phyloP scores from a whole-genome alignment of 2,888 invertebrate species.

The Gari tellinella region DNA sequence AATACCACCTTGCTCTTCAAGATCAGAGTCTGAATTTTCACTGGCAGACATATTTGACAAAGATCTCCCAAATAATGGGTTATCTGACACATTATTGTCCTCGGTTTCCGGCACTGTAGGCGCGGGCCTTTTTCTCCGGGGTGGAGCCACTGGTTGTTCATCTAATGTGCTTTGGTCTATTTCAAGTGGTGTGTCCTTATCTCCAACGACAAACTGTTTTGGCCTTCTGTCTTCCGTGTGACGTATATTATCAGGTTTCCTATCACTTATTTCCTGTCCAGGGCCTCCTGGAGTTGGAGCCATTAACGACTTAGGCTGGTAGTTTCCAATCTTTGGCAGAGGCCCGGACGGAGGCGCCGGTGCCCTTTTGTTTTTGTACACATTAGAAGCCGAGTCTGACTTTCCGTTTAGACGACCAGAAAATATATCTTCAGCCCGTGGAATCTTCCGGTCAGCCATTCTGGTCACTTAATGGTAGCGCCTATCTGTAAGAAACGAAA shows the following conservation, averaged over 20 bases:
- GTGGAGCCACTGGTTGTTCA: constrained; percentile 33
- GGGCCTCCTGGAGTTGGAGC: constrained; percentile 8
- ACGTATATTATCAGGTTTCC: not conserved
- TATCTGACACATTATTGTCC: constrained; percentile 17
- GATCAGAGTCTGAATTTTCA: constrained; percentile 36
- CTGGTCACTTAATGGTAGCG: too few species aligned
- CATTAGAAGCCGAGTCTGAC: constrained; percentile 33
- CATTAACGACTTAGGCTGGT: constrained; percentile 61
- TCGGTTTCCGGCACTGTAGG: constrained; percentile 36
- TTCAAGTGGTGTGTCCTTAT: constrained; percentile 51
- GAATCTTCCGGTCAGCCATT: constrained; percentile 55
- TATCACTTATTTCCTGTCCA: too few species aligned
- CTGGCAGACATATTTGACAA: constrained; percentile 48
- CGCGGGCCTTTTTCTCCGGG: constrained; percentile 48
- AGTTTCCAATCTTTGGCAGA: constrained; percentile 66
- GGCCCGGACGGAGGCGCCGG: constrained; percentile 58
- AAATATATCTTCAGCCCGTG: constrained; percentile 52
- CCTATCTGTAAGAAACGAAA: too few species aligned
- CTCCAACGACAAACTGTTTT: constrained; percentile 44
- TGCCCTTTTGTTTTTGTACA: constrained; percentile 60
- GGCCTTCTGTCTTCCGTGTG: not conserved
- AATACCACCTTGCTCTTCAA: constrained; percentile 51
- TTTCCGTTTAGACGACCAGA: constrained; percentile 12
- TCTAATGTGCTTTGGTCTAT: constrained; percentile 27
- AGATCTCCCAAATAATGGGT: constrained; percentile 49